Base-by-base conservation (phyloP, 2,888 invertebrate genomes). In the Macrophya alboannulata region DNA sequence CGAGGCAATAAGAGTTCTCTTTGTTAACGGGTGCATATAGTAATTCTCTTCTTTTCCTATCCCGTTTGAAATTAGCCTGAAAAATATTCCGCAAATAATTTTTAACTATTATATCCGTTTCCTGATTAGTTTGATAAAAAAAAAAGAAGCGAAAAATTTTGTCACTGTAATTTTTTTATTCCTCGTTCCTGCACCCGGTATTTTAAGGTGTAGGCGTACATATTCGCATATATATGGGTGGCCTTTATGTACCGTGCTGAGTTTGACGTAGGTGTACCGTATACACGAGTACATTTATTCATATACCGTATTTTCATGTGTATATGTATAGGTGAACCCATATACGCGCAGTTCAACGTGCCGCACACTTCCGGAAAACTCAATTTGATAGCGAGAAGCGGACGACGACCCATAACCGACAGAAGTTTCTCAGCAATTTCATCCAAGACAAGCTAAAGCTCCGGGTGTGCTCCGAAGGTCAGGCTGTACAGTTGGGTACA, bases 401-500 rank as follows among this genome's bases (percentile, higher is more conserved):
- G 77, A 77, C 43, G 77, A 77, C 43, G 51, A 62, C 40, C 55
- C 40, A 59, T 79, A 55, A 79, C 55, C 55, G 40, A 40, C 59
- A 79, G 59, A 79, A 79, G 59, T 59, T 79, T 37, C 59, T 5
- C 40, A 62, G 59, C 40, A 81, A 81, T 81, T 81, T 81, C 62
- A 40, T 59, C 40, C 40, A n/a, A 81, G n/a, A 62, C 51, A 62
- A 25, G 31, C n/a, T 40, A 77, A 37, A 55, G 51, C 51, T 43
- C 21, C 10, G 62, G 21, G 21, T 81, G 59, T 40, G 8, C 37
- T 59, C 10, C 21, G 43, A 37, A 37, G 48, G 31, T 37, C 37
- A 10, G 21, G 12, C 37, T 71, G n/a, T n/a, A 9, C 37, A 37
- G 55, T 55, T 55, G n/a, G 51, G 51, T 12, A 45, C 72, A 72